A percentile compares a stretch with the other conserved stretches of the same genome.
phyloP scores from a whole-genome alignment of 2,113 vertebrate genomes.

The Aphelocoma coerulescens region DNA sequence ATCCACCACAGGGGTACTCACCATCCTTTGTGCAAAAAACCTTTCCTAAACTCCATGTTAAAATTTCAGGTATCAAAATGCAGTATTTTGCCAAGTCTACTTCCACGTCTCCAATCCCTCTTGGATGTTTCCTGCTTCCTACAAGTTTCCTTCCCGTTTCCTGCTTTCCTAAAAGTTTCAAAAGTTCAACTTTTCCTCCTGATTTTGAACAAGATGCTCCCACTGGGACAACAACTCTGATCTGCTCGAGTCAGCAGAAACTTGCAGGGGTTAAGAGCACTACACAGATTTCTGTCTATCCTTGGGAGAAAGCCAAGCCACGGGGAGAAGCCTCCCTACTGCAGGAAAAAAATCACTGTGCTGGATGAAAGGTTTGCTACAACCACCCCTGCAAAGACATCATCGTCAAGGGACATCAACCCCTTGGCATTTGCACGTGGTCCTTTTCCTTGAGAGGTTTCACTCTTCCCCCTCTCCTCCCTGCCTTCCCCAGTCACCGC shows the following conservation, averaged over 20 bases:
- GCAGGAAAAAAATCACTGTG: background rate
- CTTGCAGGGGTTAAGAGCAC: background rate
- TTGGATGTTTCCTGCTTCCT: background rate
- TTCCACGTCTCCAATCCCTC: background rate
- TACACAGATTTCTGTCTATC: background rate
- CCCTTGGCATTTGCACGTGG: background rate
- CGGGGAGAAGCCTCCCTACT: background rate
- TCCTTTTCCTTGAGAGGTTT: background rate
- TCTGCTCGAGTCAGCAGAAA: background rate
- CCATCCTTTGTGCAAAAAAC: background rate
- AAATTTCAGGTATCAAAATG: background rate
- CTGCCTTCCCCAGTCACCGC: background rate
- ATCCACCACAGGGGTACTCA: background rate
- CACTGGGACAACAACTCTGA: background rate
- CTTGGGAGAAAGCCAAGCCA: background rate
- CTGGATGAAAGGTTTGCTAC: background rate
- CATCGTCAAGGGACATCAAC: rapidly evolving
- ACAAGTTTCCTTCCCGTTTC: no score
- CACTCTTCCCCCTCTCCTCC: background rate
- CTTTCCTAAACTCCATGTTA: background rate
- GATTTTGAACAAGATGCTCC: background rate
- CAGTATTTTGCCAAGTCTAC: background rate
- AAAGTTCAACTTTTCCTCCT: background rate
- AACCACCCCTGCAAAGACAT: background rate
- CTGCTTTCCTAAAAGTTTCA: background rate